These are phyloP conservation scores for Ochotona princeps DNA, from an alignment of 2,113 vertebrate species.

Conservation along the genomic window DNA sequence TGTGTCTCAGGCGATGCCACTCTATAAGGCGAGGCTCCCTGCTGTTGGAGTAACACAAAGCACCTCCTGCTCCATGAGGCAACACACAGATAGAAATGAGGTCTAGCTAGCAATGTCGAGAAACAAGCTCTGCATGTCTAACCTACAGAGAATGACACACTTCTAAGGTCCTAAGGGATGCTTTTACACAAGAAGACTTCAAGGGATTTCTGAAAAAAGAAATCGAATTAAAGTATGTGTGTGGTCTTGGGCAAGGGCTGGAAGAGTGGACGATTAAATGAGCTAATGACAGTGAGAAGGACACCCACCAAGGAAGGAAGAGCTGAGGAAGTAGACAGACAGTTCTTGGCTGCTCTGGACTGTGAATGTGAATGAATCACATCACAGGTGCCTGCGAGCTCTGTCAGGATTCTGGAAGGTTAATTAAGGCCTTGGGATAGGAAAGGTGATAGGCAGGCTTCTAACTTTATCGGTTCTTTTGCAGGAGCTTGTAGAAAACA, in stretches of 20 bases:
- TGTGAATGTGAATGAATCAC: too few species aligned
- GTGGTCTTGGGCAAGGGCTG: not conserved
- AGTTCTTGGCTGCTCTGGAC: not conserved
- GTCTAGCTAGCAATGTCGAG: too few species aligned
- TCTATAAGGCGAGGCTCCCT: rapidly evolving
- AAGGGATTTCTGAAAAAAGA: too few species aligned
- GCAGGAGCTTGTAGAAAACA: slow-evolving; percentile 79
- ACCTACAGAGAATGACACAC: too few species aligned
- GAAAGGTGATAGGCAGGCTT: rapidly evolving
- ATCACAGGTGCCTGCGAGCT: not conserved
- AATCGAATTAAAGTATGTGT: too few species aligned
- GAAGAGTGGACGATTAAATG: too few species aligned
- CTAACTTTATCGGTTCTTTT: not conserved
- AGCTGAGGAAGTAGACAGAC: not conserved
- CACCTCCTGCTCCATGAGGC: too few species aligned
- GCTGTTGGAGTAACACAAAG: too few species aligned
- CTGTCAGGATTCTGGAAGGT: not conserved
- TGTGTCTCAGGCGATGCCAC: not conserved
- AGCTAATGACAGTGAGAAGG: not conserved
- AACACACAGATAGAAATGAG: too few species aligned
- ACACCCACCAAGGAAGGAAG: rapidly evolving
- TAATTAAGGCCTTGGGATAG: not conserved
- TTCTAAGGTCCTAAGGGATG: too few species aligned
- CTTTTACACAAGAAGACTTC: too few species aligned
- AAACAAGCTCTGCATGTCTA: too few species aligned